Evolutionary conservation across 2,797 vertebrate genomes (phyloP).

Genomic region (Anniella stebbinsi): DNA sequence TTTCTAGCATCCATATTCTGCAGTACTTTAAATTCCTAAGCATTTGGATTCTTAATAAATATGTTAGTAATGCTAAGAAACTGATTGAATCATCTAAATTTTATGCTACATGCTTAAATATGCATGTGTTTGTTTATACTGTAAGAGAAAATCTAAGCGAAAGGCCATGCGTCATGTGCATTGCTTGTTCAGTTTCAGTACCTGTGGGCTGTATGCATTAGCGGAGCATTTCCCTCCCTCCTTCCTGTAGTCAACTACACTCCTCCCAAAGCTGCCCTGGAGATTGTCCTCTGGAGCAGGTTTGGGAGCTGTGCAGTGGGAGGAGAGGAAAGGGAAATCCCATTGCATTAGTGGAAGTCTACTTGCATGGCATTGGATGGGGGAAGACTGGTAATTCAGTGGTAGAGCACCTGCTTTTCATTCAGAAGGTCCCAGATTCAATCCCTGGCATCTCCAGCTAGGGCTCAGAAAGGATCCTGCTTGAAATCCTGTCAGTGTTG

Average conservation of each 20-base stretch:
- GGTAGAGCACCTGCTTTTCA: too few species aligned
- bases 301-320: background rate
- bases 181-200: background rate
- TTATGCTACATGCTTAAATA: background rate
- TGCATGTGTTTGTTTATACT: background rate
- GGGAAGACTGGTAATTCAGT: too few species aligned
- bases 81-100: background rate
- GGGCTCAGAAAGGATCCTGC: too few species aligned
- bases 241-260: too few species aligned
- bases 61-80: background rate
- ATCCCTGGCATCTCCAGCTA: too few species aligned
- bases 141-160: background rate
- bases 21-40: background rate
- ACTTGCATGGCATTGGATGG: background rate
- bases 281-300: background rate
- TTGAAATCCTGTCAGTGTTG: too few species aligned
- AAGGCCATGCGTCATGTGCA: background rate
- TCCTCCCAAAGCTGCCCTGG: background rate
- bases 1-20: background rate
- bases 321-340: background rate
- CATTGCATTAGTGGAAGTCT: background rate
- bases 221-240: background rate
- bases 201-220: background rate
- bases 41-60: slow-evolving; percentile 11
- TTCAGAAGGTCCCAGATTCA: too few species aligned